Evolutionary conservation across 2,888 invertebrate genomes (phyloP).

Genomic region (Linyphia triangularis): DNA sequence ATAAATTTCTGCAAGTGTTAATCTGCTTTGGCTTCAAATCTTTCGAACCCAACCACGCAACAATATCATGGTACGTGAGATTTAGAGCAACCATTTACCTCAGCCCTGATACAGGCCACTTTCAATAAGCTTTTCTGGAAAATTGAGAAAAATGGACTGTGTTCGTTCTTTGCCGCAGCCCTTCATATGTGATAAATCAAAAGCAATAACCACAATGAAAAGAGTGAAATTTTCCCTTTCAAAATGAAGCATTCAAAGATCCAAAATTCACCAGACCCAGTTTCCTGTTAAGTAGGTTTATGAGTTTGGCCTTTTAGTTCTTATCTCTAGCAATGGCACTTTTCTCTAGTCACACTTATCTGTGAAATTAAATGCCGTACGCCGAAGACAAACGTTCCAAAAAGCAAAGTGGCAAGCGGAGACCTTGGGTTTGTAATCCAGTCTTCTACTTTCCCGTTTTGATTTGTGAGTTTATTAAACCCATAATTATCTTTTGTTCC

Average conservation of each 20-base stretch:
- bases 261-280: slow-evolving; percentile 16
- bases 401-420: neutral
- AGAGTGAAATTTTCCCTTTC: slow-evolving; percentile 19
- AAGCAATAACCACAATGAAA: neutral
- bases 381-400: neutral
- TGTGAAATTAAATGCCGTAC: slow-evolving; percentile 12
- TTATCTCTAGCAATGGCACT: slow-evolving; percentile 22
- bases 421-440: neutral
- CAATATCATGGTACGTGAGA: no score
- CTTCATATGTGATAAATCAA: neutral
- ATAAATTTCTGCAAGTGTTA: no score
- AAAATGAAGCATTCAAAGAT: slow-evolving; percentile 21
- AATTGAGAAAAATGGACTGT: no score
- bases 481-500: neutral
- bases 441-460: neutral
- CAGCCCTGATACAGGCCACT: no score
- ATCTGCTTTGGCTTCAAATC: no score
- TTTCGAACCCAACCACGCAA: no score
- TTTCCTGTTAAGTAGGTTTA: slow-evolving; percentile 65
- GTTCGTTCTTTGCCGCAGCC: no score
- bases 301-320: slow-evolving; percentile 20
- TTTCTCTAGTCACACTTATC: slow-evolving; percentile 5
- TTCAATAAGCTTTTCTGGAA: no score
- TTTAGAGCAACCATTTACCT: no score
- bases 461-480: slow-evolving; percentile 59